Evolutionary conservation across 64 coral and sea anemone genomes (phyloP), one percentile per base, ranked within the genome.

Genomic region (Actinia tenebrosa): DNA sequence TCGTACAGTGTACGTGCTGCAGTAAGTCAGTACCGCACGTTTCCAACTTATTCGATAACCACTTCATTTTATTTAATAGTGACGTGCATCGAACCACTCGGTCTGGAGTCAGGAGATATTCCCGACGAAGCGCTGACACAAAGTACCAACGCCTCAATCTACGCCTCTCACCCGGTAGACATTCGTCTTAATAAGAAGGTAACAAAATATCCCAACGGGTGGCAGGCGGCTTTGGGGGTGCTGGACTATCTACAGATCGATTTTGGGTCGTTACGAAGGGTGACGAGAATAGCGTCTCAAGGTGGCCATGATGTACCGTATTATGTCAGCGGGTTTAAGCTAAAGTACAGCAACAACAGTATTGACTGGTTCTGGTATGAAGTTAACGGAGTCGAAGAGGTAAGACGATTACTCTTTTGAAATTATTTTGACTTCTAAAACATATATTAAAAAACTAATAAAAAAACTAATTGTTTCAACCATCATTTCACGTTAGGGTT

Each of bases 291-390:
- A 43, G 93, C 89, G 10, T 88, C 93, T 69, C 93, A 94, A 23
- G 93, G 93, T 18, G 17, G 68, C 1, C 52, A 66, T 71, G n/a
- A 61, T 61, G 60, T 61, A 19, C 52, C 87, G 10, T 95, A 89
- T 66, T 95, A 86, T 77, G 90, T 92, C 19, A 58, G 77, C 45
- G 71, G 60, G 15, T 61, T 61, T 61, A 43, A 83, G 77, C 44
- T 95, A 2, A 87, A 92, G 61, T 95, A 89, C 90, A 95, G 93
- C 68, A 95, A 92, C 90, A 92, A 89, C 58, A 89, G 86, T 26
- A 13, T 95, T 25, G 83, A 92, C 46, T 95, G 93, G 93, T 17
- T 83, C 18, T 77, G 86, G 25, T 95, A 95, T 30, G 86, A 92
- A 54, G 77, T 61, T 19, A 16, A 61, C 2, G 60, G 60, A 61